These are phyloP conservation scores for Thymelicus acteon DNA, from an alignment of 2,888 invertebrate genomes.

Conservation along the genomic window DNA sequence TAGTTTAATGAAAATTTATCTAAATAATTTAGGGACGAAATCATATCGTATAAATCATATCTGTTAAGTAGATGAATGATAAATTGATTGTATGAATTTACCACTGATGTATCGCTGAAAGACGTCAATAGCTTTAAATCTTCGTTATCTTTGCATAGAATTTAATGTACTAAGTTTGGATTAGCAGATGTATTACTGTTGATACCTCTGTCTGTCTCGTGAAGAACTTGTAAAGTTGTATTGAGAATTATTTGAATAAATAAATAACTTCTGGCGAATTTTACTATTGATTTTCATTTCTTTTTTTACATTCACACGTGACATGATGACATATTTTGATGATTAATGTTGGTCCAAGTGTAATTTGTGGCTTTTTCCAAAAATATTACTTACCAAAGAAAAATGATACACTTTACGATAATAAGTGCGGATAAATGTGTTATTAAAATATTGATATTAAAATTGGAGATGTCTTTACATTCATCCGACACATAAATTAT, in stretches of 20 bases:
- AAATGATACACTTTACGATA: no score
- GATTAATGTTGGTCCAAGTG: no score
- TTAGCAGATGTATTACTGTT: slow-evolving; percentile 41
- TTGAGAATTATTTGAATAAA: slow-evolving; percentile 59
- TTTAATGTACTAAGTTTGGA: slow-evolving; percentile 17
- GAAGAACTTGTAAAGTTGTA: slow-evolving; percentile 58
- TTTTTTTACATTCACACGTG: background rate
- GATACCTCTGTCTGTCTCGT: slow-evolving; percentile 54
- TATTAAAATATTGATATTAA: no score
- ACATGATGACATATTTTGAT: no score
- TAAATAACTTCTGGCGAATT: slow-evolving; percentile 47
- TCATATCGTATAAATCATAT: slow-evolving; percentile 52
- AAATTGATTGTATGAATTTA: slow-evolving; percentile 39
- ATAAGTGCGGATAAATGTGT: no score
- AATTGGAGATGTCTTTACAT: no score
- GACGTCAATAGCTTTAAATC: slow-evolving; percentile 62
- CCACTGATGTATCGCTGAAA: slow-evolving; percentile 54
- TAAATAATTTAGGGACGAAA: slow-evolving; percentile 48
- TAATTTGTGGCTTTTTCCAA: no score
- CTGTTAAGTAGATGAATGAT: slow-evolving; percentile 40
- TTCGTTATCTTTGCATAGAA: slow-evolving; percentile 24
- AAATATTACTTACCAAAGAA: no score
- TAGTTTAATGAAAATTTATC: slow-evolving; percentile 26
- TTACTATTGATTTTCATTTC: slow-evolving; percentile 37
- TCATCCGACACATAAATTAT: no score